Evolutionary conservation across 2,888 invertebrate genomes (phyloP).

Genomic region (Prenolepis imparis): DNA sequence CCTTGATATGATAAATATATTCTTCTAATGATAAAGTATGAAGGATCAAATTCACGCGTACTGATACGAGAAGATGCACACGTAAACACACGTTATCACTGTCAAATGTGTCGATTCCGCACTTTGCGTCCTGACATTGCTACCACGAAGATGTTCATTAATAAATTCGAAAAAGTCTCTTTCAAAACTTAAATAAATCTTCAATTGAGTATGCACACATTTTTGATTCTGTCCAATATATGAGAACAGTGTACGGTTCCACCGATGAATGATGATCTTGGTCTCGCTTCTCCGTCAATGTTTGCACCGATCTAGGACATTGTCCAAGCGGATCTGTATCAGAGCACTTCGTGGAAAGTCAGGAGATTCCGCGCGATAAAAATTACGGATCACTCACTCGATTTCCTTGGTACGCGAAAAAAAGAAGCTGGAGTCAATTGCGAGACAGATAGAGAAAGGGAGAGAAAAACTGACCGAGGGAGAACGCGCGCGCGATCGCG

Average conservation of each 20-base stretch:
- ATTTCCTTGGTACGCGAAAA: slow-evolving; percentile 30
- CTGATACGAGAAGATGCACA: slow-evolving; percentile 66
- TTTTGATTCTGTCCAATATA: slow-evolving; percentile 45
- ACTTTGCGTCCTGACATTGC: slow-evolving; percentile 59
- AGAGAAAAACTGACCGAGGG: not conserved
- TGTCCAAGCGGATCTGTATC: slow-evolving; percentile 15
- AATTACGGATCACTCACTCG: slow-evolving; percentile 61
- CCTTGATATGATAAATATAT: slow-evolving; percentile 14
- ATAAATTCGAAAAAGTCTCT: slow-evolving; percentile 35
- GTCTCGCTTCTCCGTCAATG: slow-evolving; percentile 28
- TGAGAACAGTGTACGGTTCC: slow-evolving; percentile 47
- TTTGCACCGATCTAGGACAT: slow-evolving; percentile 2
- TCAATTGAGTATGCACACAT: slow-evolving; percentile 42
- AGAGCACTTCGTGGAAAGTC: slow-evolving; percentile 29
- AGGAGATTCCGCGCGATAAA: slow-evolving; percentile 8
- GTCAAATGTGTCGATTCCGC: slow-evolving; percentile 72
- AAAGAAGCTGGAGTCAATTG: not conserved
- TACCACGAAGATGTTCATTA: slow-evolving; percentile 61
- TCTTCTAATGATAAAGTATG: slow-evolving; percentile 58
- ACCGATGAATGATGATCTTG: slow-evolving; percentile 58
- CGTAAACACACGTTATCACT: slow-evolving; percentile 75
- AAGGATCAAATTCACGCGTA: slow-evolving; percentile 67
- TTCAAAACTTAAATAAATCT: slow-evolving; percentile 44
- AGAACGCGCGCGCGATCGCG: slow-evolving; percentile 55
- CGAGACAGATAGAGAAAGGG: slow-evolving; percentile 14